A percentile compares a stretch with the other conserved stretches of the same genome.
Evolutionary conservation across 2,113 vertebrate genomes (phyloP).

Genomic region (Lepidothrix coronata): DNA sequence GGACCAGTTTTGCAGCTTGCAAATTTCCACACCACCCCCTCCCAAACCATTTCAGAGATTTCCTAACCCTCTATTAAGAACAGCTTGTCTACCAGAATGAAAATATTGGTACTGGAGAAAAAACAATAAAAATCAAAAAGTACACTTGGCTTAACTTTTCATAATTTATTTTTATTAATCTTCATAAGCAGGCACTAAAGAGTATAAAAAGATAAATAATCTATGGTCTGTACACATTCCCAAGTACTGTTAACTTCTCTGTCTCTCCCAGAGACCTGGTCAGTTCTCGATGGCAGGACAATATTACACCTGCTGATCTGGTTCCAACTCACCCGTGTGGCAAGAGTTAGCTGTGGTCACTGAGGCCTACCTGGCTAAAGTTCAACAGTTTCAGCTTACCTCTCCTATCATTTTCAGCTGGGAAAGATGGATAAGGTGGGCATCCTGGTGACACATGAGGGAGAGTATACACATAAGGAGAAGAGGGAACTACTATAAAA

Average conservation of each 20-base stretch:
- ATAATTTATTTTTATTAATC: neutral
- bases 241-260: neutral
- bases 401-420: neutral
- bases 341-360: neutral
- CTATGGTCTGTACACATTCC: neutral
- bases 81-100: neutral
- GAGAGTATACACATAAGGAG: neutral
- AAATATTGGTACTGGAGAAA: neutral
- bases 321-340: neutral
- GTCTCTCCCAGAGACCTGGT: neutral
- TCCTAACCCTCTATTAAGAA: neutral
- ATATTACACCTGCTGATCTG: too few relatives aligned
- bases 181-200: neutral
- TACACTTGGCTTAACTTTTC: neutral
- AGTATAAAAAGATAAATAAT: neutral
- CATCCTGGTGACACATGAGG: neutral
- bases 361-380: neutral
- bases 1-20: neutral
- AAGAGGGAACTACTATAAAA: neutral
- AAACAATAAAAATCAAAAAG: neutral
- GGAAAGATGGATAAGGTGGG: accelerated
- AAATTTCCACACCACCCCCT: neutral
- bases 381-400: neutral
- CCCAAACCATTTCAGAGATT: neutral
- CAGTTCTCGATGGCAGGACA: neutral